These are phyloP conservation scores for Acanthisitta chloris DNA, from an alignment of 2,113 vertebrate species.

Conservation along the genomic window DNA sequence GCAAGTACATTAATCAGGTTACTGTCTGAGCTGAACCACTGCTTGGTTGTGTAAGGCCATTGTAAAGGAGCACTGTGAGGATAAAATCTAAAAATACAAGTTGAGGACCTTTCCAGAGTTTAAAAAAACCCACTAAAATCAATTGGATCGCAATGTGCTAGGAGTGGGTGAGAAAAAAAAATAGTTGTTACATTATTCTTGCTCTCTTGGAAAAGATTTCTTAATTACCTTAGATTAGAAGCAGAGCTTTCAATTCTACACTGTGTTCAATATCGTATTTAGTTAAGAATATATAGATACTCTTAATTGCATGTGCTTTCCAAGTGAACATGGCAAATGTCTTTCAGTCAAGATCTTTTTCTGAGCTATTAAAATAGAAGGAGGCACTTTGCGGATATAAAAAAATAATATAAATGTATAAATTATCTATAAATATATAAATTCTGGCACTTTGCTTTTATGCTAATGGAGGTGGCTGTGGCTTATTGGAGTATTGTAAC, in stretches of 20 bases:
- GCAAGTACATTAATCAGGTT: not conserved
- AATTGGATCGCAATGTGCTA: not conserved
- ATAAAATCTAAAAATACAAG: constrained; percentile 6
- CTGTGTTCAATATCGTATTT: not conserved
- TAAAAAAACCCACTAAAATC: not conserved
- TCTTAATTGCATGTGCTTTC: not conserved
- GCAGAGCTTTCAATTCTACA: not conserved
- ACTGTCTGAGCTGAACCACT: not conserved
- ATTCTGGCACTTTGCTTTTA: not conserved
- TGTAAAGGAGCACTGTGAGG: not conserved
- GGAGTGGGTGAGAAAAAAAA: not conserved
- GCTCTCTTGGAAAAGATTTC: not conserved
- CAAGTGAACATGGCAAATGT: not conserved
- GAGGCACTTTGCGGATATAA: not conserved
- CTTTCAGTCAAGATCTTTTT: not conserved
- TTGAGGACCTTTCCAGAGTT: not conserved
- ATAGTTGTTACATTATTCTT: not conserved
- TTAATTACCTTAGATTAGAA: constrained; percentile 14
- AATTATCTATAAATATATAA: not conserved
- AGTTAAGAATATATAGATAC: not conserved
- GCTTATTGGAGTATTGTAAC: not conserved
- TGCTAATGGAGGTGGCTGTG: not conserved
- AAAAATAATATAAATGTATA: too few relatives aligned
- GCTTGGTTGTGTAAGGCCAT: not conserved
- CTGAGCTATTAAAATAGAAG: not conserved